Conservation (phyloP, 2,113 vertebrate species). For the Arizona elegans region DNA sequence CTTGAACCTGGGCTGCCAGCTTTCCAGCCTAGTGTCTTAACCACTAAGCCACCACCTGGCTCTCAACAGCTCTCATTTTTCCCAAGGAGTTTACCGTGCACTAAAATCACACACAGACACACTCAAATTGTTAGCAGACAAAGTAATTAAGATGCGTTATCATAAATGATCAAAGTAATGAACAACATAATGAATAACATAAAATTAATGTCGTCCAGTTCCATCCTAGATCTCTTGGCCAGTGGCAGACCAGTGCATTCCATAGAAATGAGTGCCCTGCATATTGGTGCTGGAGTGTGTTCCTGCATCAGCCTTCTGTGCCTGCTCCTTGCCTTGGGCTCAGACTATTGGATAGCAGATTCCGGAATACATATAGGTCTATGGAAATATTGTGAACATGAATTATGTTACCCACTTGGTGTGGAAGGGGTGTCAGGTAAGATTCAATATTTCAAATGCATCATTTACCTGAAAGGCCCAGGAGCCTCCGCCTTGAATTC, state of each 20-base stretch:
- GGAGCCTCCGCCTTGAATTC: neutral
- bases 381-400: rapidly evolving
- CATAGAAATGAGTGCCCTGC: neutral
- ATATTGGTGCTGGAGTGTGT: neutral
- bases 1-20: too few relatives aligned
- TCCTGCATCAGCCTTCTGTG: neutral
- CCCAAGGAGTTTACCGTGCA: neutral
- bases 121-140: too few relatives aligned
- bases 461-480: neutral
- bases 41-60: too few relatives aligned
- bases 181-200: neutral
- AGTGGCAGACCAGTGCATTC: neutral
- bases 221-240: neutral
- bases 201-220: neutral
- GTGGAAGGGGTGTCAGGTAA: neutral
- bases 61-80: too few relatives aligned
- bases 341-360: neutral
- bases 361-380: rapidly evolving
- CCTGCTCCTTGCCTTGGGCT: neutral
- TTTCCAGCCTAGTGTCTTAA: too few relatives aligned
- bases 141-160: too few relatives aligned
- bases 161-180: too few relatives aligned
- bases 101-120: neutral
- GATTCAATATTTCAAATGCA: neutral
- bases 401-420: neutral